Percentiles rank a stretch among this genome's conserved stretches.
Conservation (phyloP, 2,113 vertebrate species). For the Orthonyx spaldingii region DNA sequence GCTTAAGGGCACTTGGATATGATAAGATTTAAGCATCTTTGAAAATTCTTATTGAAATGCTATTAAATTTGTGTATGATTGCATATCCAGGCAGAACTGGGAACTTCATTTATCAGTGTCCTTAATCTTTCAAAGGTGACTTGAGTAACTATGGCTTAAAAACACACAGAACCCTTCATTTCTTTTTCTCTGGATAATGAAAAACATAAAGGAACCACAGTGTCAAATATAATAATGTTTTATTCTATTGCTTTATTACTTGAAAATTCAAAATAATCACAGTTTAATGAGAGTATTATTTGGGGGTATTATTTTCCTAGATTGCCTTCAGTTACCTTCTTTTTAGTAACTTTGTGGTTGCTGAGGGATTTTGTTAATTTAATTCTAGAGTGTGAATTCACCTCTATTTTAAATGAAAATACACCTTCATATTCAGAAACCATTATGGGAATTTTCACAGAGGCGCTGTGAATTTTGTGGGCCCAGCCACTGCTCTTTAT, state of each 20-base stretch:
- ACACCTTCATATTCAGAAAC: background rate
- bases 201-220: background rate
- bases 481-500: background rate
- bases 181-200: background rate
- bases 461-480: background rate
- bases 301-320: background rate
- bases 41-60: slow-evolving; percentile 20
- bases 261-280: background rate
- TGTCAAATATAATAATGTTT: background rate
- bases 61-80: background rate
- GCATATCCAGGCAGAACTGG: background rate
- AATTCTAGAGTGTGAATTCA: background rate
- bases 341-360: background rate
- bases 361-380: background rate
- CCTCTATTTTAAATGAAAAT: background rate
- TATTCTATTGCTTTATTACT: background rate
- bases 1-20: slow-evolving; percentile 1
- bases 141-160: background rate
- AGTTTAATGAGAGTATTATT: background rate
- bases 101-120: background rate
- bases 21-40: slow-evolving; percentile 7
- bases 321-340: background rate
- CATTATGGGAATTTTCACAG: background rate
- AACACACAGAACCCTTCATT: background rate
- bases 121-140: background rate